Evolutionary conservation across 2,888 invertebrate genomes (phyloP).

Genomic region (Eilema caniola): DNA sequence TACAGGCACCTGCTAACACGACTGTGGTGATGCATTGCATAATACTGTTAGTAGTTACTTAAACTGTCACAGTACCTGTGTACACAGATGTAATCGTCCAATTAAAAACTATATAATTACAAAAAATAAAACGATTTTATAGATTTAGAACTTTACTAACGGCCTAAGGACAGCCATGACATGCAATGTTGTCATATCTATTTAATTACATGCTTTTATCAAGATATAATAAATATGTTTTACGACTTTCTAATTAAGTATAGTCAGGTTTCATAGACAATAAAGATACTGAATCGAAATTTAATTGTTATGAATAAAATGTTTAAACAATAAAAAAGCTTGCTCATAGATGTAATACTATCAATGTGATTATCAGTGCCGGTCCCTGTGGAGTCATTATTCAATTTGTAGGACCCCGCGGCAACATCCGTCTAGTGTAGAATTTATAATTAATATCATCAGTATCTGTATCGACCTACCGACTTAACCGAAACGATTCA

Average conservation of each 20-base stretch:
- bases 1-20: neutral
- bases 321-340: neutral
- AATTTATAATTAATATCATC: conserved; percentile 45
- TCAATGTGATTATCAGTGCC: conserved; percentile 19
- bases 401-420: conserved; percentile 53
- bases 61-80: neutral
- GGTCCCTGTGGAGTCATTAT: conserved; percentile 53
- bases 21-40: neutral
- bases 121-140: neutral
- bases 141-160: neutral
- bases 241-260: neutral
- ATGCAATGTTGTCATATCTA: neutral
- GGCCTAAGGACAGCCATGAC: neutral
- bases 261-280: neutral
- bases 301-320: neutral
- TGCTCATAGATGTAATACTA: neutral
- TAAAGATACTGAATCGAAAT: neutral
- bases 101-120: neutral
- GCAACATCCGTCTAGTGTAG: conserved; percentile 32
- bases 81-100: neutral
- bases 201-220: neutral
- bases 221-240: neutral
- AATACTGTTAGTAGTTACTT: neutral
- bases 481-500: conserved; percentile 32
- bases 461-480: conserved; percentile 18